Conservation (phyloP, 2,888 invertebrate genomes). For the Erebia epiphron region DNA sequence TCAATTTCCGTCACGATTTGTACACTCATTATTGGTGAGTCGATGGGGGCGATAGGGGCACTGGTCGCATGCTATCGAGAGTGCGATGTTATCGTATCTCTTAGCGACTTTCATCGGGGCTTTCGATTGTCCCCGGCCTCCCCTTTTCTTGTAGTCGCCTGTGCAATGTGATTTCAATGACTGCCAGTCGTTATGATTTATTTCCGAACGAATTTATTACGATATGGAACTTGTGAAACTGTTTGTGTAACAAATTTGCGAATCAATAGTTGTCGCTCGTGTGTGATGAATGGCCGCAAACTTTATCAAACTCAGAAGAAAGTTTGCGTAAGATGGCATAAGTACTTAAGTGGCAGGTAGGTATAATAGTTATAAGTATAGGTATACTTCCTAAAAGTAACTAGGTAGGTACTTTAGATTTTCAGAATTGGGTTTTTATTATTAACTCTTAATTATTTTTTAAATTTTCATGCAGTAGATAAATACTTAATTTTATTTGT, state of each 20-base stretch:
- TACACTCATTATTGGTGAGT: slow-evolving; percentile 77
- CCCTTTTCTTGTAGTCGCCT: slow-evolving; percentile 56
- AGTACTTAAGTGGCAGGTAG: background rate
- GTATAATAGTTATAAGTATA: no score
- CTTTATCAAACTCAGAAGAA: slow-evolving; percentile 38
- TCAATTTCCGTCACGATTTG: slow-evolving; percentile 83
- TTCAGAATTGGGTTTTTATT: no score
- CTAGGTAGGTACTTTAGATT: no score
- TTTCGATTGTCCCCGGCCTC: slow-evolving; percentile 63
- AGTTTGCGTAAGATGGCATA: background rate
- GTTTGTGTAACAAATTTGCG: slow-evolving; percentile 55
- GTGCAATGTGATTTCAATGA: slow-evolving; percentile 74
- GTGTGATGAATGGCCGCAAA: slow-evolving; percentile 49
- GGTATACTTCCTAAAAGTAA: no score
- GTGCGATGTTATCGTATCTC: slow-evolving; percentile 75
- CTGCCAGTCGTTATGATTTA: slow-evolving; percentile 67
- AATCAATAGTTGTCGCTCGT: slow-evolving; percentile 39
- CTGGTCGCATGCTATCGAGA: slow-evolving; percentile 73
- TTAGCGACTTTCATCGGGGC: slow-evolving; percentile 79
- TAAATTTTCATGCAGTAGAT: no score
- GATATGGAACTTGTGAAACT: slow-evolving; percentile 51
- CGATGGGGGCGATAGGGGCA: slow-evolving; percentile 82
- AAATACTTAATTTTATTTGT: no score
- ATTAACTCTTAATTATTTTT: no score
- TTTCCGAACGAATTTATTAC: slow-evolving; percentile 56